These are phyloP conservation scores for Manis pentadactyla DNA, from an alignment of 2,797 vertebrate species.

Conservation along the genomic window DNA sequence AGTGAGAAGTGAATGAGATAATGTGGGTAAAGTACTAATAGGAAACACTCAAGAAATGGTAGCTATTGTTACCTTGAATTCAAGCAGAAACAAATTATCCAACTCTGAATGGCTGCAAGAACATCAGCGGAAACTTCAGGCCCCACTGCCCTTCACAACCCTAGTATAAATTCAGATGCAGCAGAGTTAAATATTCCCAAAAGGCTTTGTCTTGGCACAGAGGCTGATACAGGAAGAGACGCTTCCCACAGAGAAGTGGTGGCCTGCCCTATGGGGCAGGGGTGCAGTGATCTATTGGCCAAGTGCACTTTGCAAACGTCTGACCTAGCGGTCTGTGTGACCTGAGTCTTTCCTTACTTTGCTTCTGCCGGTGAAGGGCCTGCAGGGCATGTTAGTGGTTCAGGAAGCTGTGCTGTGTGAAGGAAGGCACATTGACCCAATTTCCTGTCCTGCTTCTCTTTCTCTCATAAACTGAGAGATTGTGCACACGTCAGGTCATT, in stretches of 20 bases:
- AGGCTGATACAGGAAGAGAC: conserved; percentile 18
- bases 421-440: conserved; percentile 61
- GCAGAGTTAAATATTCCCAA: not conserved
- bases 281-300: not conserved
- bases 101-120: not conserved
- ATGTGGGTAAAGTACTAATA: not conserved
- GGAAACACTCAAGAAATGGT: not conserved
- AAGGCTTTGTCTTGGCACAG: not conserved
- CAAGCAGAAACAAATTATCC: not conserved
- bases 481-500: conserved; percentile 51
- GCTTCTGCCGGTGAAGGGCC: not conserved
- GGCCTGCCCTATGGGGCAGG: not conserved
- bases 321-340: not conserved
- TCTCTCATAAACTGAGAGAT: not conserved
- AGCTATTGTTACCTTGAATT: not conserved
- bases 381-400: not conserved
- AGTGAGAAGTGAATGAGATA: not conserved
- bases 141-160: no score
- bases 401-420: conserved; percentile 43
- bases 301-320: conserved; percentile 2
- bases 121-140: not conserved
- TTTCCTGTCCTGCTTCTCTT: conserved; percentile 48
- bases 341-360: conserved; percentile 26
- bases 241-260: not conserved
- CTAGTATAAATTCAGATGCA: not conserved